Base-by-base conservation (phyloP, 2,113 vertebrate genomes). In the Equus quagga region DNA sequence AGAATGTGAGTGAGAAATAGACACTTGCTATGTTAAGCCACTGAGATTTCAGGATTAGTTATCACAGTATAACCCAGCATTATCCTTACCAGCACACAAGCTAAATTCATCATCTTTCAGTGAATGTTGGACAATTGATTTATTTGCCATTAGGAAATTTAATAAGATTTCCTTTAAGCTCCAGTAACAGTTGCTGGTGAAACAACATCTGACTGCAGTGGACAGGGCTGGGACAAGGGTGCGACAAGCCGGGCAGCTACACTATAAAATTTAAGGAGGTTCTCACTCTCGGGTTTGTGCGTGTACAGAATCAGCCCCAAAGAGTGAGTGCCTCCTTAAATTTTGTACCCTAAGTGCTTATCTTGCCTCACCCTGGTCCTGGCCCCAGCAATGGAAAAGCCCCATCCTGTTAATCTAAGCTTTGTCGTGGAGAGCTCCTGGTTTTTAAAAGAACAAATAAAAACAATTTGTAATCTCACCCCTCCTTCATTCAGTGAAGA, bases 101-200 rank as follows among this genome's bases (percentile, higher is more conserved):
- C 67, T 44, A 91, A 86, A 84, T 76, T 80, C 33, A 82, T 76
- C 91, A 94, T 96, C 64, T 94, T 92, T 65, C 51, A 60, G 69
- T 70, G 83, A 87, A 86, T 90, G 62, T 67, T 64, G 58, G 92
- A 72, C 75, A 96, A 90, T 95, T 89, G 86, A 95, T 96, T 96
- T 93, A 67, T 82, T 80, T 87, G 73, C 86, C 82, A 83, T 87
- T 89, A 80, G 92, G 58, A 64, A 60, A 33, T 82, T 81, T 94
- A 96, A 93, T 93, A 89, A 94, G 85, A 95, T 91, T 97, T 94
- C 5, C 56, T 91, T 91, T 69, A 92, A 91, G 67, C 41, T 95
- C 81, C 19, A 75, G 49, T 51, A 89, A 76, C 14, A 49, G 56
- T 89, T 78, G 62, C 67, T 70, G 75, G 60, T 91, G 91, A 96